Percentiles rank a stretch among this genome's conserved stretches.
Conservation (phyloP, 2,888 invertebrate species). For the Aquatica leii region DNA sequence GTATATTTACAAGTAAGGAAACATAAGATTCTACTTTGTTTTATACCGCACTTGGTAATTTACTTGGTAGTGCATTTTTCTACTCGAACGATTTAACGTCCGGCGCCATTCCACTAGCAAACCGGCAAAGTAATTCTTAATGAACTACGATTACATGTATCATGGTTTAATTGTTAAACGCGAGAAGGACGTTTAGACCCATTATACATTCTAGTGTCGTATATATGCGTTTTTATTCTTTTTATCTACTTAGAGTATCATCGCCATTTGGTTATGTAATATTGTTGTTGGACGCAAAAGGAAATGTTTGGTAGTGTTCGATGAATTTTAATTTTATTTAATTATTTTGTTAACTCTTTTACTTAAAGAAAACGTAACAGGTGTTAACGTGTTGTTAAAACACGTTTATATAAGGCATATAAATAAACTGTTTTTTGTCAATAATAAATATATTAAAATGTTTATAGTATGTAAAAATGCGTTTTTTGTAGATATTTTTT, state of each 20-base stretch:
- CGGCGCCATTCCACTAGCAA: conserved; percentile 32
- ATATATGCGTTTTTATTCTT: conserved; percentile 20
- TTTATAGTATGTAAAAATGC: no score
- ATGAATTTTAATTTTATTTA: no score
- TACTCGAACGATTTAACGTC: conserved; percentile 33
- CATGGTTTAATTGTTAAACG: conserved; percentile 32
- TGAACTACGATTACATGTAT: conserved; percentile 32
- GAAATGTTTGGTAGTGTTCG: neutral
- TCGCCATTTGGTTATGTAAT: conserved; percentile 28
- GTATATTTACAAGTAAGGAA: conserved; percentile 13
- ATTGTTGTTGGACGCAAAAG: conserved; percentile 1
- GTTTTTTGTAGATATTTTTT: no score
- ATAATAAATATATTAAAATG: no score
- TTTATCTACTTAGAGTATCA: conserved; percentile 20
- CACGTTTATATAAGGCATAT: no score
- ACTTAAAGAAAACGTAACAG: no score
- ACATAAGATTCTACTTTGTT: conserved; percentile 27
- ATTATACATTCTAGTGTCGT: conserved; percentile 25
- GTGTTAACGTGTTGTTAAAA: no score
- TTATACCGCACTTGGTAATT: conserved; percentile 26
- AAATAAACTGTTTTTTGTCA: no score
- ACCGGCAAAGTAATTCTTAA: conserved; percentile 35
- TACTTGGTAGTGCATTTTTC: conserved; percentile 31
- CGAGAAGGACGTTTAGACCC: conserved; percentile 28
- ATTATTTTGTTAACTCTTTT: no score